Evolutionary conservation across 2,888 invertebrate genomes (phyloP), one percentile per base, ranked within the genome.

Genomic region (Amiota minor): DNA sequence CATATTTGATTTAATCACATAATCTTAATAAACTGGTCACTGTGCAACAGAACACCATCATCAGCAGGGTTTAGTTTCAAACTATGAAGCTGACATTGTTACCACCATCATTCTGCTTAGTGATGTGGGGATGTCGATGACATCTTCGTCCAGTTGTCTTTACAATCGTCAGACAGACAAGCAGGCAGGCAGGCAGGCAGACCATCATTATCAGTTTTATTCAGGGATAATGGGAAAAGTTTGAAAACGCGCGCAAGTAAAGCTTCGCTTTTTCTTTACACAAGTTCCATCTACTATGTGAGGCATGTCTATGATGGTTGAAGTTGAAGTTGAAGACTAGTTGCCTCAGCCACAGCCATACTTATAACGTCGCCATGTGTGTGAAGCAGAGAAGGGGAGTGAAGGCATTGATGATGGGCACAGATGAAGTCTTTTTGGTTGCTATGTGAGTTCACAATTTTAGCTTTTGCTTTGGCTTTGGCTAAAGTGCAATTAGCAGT

Each of bases 141-240:
- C 35, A 35, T 35, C 35, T 50, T 12, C 53, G 53, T 12, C 53
- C 12, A 50, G 53, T 50, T 50, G 53, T 50, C n/a, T n/a, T 50
- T n/a, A n/a, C n/a, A 12, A 8, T 50, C 53, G 0, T 50, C 53
- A 50, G 9, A 12, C 3, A n/a, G 14, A 50, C n/a, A 12, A 12
- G 3, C 53, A 50, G 0, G 11, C 12, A 11, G 11, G 50, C 50
- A 11, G 50, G 55, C 69, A 71, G 86, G 80, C 83, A 81, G 35
- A 84, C 85, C 82, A 84, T 84, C 83, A 87, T 88, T 88, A 87
- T 86, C 84, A 86, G 86, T 87, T 88, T 81, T 81, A 80, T 78
- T 77, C 80, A 79, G 81, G 79, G 77, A 85, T 88, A 88, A 88
- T 87, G 88, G 84, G 80, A 82, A 85, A 87, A 87, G 78, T 79